Evolutionary conservation across 1,140 invertebrate genomes (phyloP).

Genomic region (Pseudomyrmex dendroicus): DNA sequence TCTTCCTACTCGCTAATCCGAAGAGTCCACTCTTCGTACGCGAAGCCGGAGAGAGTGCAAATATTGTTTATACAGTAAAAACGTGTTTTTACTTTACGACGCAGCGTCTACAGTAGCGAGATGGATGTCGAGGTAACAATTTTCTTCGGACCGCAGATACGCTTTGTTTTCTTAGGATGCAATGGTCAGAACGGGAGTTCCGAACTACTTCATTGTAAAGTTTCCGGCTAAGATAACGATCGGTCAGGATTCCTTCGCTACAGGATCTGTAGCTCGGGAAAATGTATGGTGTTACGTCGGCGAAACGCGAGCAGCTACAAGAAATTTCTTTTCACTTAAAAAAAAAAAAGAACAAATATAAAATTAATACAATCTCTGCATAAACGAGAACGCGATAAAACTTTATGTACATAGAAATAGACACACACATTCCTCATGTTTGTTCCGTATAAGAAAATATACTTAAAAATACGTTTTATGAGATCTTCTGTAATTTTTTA

Average conservation of each 20-base stretch:
- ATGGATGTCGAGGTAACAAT: constrained; percentile 39
- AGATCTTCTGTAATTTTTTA: constrained; percentile 9
- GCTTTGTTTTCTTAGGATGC: constrained; percentile 75
- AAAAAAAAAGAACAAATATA: background rate
- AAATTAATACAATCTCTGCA: background rate
- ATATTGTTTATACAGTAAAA: constrained; percentile 62
- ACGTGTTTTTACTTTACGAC: constrained; percentile 27
- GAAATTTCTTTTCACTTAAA: background rate
- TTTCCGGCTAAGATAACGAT: constrained; percentile 75
- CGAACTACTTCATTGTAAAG: constrained; percentile 76
- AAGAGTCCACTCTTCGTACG: constrained; percentile 1
- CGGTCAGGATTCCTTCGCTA: constrained; percentile 51
- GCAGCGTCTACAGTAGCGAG: background rate
- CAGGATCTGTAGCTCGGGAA: constrained; percentile 38
- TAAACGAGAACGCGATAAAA: background rate
- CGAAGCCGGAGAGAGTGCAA: constrained; percentile 28
- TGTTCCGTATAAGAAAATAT: background rate
- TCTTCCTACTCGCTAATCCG: constrained; percentile 54
- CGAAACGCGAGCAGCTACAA: constrained; percentile 11
- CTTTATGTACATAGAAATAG: background rate
- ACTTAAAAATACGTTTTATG: constrained; percentile 42
- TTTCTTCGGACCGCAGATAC: constrained; percentile 73
- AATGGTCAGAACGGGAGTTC: constrained; percentile 76
- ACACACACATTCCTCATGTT: background rate
- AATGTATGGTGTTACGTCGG: background rate